Evolutionary conservation across 2,113 vertebrate species (phyloP).

Genomic region (Cyanocitta stelleri): DNA sequence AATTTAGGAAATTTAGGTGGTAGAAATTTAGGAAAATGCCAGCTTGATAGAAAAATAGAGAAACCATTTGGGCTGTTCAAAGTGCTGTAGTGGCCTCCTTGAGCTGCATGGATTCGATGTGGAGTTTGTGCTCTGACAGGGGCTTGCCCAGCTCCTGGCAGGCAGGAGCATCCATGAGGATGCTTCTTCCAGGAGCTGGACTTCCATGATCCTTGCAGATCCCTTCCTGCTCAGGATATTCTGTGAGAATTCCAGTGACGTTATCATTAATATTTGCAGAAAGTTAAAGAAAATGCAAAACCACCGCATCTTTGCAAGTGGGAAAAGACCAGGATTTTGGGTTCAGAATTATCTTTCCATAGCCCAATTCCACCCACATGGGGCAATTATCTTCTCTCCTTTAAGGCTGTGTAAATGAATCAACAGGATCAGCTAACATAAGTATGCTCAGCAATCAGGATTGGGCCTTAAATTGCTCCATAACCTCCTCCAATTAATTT

Average conservation of each 20-base stretch:
- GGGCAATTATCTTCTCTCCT: background rate
- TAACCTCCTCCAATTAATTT: background rate
- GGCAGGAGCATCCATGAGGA: background rate
- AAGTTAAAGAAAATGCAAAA: background rate
- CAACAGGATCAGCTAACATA: background rate
- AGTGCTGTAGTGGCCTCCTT: background rate
- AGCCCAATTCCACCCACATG: background rate
- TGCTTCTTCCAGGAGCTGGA: too few species aligned
- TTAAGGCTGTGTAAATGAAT: background rate
- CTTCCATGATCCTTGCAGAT: background rate
- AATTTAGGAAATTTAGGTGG: background rate
- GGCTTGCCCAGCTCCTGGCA: background rate
- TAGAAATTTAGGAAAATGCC: background rate
- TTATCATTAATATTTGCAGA: accelerated
- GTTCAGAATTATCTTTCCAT: background rate
- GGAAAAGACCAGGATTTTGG: background rate
- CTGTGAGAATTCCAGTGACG: accelerated
- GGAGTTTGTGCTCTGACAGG: background rate
- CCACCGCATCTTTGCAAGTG: background rate
- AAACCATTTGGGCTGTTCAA: accelerated
- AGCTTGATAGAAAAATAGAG: background rate
- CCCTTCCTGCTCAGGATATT: background rate
- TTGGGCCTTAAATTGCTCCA: background rate
- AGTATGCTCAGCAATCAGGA: background rate
- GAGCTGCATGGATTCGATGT: background rate